Evolutionary conservation across 2,797 vertebrate species (phyloP).

Genomic region (Allobates femoralis): DNA sequence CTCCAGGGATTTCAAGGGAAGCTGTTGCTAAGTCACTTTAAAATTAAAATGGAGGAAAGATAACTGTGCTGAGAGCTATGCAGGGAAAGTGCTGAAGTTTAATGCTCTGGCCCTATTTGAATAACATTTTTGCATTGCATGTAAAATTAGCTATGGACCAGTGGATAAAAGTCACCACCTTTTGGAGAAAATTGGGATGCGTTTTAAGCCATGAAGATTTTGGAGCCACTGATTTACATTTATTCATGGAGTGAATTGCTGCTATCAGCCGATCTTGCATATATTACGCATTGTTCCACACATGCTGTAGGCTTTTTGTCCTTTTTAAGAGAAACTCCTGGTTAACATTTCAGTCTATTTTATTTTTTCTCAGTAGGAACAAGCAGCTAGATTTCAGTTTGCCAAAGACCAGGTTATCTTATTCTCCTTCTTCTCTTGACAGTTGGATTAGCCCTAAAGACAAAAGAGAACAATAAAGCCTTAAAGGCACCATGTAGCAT

Average conservation of each 20-base stretch:
- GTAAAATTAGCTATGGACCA: conserved; percentile 80
- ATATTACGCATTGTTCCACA: conserved; percentile 74
- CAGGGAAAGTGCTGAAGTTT: conserved; percentile 75
- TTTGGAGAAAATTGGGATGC: conserved; percentile 78
- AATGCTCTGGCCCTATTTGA: conserved; percentile 71
- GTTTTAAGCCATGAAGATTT: conserved; percentile 78
- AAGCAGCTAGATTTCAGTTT: conserved; percentile 42
- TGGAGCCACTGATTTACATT: conserved; percentile 67
- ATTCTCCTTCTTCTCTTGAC: conserved; percentile 6
- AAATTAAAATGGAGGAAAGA: conserved; percentile 82
- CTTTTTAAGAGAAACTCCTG: conserved; percentile 49
- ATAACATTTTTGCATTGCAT: conserved; percentile 77
- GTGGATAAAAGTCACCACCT: conserved; percentile 76
- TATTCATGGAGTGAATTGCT: conserved; percentile 72
- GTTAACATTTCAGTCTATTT: conserved; percentile 47
- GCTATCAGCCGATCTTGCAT: conserved; percentile 73
- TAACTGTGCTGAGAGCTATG: conserved; percentile 74
- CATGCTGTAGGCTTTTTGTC: conserved; percentile 64
- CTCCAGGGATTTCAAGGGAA: conserved; percentile 78
- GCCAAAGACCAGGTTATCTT: conserved; percentile 33
- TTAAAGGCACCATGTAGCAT: conserved; percentile 42
- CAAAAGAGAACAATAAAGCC: conserved; percentile 41
- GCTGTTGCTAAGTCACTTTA: conserved; percentile 82
- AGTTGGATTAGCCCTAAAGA: conserved; percentile 50
- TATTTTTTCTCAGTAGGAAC: conserved; percentile 11